Evolutionary conservation across 1,140 invertebrate species (phyloP), one percentile per base, ranked within the genome.

Genomic region (Odontomachus brunneus): DNA sequence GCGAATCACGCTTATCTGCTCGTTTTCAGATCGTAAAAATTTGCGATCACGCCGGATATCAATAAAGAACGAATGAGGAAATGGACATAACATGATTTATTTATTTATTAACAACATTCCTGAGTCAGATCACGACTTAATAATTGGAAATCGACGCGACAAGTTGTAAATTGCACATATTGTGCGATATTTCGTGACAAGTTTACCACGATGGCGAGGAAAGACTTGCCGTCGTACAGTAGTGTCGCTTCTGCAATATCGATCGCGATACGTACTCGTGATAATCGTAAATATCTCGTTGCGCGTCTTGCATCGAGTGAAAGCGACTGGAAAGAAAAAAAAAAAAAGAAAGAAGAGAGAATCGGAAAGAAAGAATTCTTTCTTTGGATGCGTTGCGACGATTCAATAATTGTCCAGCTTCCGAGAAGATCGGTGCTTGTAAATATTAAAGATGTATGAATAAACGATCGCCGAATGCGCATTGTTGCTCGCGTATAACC

Each of bases 241-340:
- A 84, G 69, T 66, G 62, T 66, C 59, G 66, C 24, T 65, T 86
- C 15, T 51, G 44, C 67, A 48, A 44, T 81, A 86, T 86, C 67
- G 84, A 86, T 84, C 76, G 48, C 29, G 12, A 53, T 66, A 72
- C 55, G 38, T 65, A 84, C 51, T 78, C 57, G 24, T 15, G 66
- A 49, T 81, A 69, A 81, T 81, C 66, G 7, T 81, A 51, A 71
- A 59, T 44, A 59, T 72, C 26, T 78, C 48, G 15, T 55, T 66
- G 33, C n/a, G 2, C 44, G 24, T 76, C 29, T 63, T 63, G 73
- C 33, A 14, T 57, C 15, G 53, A 5, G n/a, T n/a, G 53, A 9
- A 44, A 44, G 9, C 38, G 9, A 44, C 38, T 11, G 38, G 38
- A 44, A 44, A 44, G 9, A 44, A 44, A 44, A 11, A 44, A 44